Conservation (phyloP, 2,797 vertebrate species). For the Ammospiza maritima region DNA sequence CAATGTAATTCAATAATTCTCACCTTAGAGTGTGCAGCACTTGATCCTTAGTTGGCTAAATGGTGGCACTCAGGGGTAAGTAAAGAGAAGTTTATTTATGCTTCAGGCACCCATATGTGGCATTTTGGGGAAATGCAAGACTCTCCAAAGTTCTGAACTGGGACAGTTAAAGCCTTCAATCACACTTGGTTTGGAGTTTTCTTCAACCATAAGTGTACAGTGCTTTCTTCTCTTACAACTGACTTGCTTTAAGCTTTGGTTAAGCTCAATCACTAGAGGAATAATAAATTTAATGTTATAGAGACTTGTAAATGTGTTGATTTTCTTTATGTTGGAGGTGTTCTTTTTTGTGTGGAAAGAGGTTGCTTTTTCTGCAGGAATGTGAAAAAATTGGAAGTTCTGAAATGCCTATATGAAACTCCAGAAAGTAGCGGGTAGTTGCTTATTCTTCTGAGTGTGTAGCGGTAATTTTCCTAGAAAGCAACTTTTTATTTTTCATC, state of each 20-base stretch:
- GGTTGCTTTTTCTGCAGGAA: neutral
- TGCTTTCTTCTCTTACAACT: neutral
- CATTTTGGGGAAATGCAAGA: neutral
- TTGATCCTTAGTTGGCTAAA: neutral
- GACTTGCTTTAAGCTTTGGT: neutral
- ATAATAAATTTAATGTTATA: neutral
- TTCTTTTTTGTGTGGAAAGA: neutral
- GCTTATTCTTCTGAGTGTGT: neutral
- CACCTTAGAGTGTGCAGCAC: rapidly evolving
- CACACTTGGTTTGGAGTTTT: neutral
- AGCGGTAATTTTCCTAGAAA: neutral
- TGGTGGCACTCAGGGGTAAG: neutral
- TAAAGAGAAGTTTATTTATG: neutral
- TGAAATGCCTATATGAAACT: neutral
- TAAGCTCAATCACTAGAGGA: neutral
- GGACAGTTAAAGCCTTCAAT: neutral
- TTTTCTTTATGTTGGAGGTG: neutral
- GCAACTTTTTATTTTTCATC: neutral
- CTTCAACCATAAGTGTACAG: neutral
- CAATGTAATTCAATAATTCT: neutral
- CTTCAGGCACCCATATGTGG: neutral
- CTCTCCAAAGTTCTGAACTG: neutral
- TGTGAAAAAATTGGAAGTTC: neutral
- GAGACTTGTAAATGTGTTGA: neutral
- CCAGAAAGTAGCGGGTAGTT: neutral